Evolutionary conservation across 1,140 invertebrate genomes (phyloP).

Genomic region (Pseudomyrmex gracilis): DNA sequence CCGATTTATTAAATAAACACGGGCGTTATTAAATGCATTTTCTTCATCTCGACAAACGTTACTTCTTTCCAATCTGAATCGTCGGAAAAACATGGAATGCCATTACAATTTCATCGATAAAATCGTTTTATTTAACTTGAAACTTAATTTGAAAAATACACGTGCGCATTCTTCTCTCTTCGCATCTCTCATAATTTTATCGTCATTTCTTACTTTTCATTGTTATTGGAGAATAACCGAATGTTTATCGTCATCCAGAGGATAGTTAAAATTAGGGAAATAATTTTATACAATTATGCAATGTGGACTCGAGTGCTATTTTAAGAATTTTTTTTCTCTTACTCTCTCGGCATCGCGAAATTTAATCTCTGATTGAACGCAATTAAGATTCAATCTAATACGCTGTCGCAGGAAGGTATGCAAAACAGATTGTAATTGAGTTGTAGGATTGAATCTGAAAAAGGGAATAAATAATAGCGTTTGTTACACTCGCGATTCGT

Average conservation of each 20-base stretch:
- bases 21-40: conserved; percentile 16
- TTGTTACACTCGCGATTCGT: conserved; percentile 25
- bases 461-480: too few relatives aligned
- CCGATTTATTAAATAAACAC: conserved; percentile 47
- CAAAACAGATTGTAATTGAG: background rate
- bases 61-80: background rate
- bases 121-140: background rate
- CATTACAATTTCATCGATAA: background rate
- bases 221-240: too few relatives aligned
- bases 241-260: too few relatives aligned
- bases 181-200: too few relatives aligned
- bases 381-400: background rate
- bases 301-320: background rate
- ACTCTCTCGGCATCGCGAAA: background rate
- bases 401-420: background rate
- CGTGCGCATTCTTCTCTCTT: too few relatives aligned
- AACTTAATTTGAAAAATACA: background rate
- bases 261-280: background rate
- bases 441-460: background rate
- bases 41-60: background rate
- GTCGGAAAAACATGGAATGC: background rate
- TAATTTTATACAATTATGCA: background rate
- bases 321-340: background rate
- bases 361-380: background rate
- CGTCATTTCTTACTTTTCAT: too few relatives aligned